Base-by-base conservation (phyloP, 1,140 invertebrate species). In the Carcinoscorpius rotundicauda region DNA sequence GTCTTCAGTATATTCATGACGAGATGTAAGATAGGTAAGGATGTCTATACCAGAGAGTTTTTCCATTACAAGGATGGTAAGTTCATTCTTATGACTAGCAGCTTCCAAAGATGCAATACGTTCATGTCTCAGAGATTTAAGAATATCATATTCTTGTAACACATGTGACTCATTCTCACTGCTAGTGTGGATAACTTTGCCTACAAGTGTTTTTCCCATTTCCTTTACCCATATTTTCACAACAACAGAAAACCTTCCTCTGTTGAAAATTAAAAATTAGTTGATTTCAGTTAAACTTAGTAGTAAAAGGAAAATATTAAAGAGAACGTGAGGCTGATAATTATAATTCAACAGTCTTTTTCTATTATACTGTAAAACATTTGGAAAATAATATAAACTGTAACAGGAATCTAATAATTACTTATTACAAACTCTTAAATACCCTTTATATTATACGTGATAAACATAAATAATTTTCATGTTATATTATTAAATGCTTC, bases 1-100 rank as follows among this genome's bases (percentile, higher is more conserved):
- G 74, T 95, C 89, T 77, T 97, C 95, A 0, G 85, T 85, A 75
- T 96, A 98, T 69, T 91, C 87, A 71, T 93, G 87, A 62, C 86
- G 82, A 68, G 85, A 88, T 3, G 90, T 86, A 10, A 97, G 80
- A 73, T 92, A 94, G 0, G 90, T 90, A 0, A 96, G 76, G 55
- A 97, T 83, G 73, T 97, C 91, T n/a, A 91, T 87, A 0, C 93
- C 92, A 72, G 92, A 90, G 0, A 96, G 78, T 72, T 89, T 91
- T 73, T 97, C 92, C 76, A 92, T 78, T 4, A 95, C 82, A 4
- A 73, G 58, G 48, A 68, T 65, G 11, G 70, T 71, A 50, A 71
- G 55, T 63, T 75, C 71, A 4, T 58, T 64, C n/a, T 69, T 68
- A 5, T 72, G 64, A 66, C 71, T 77, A 50, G 74, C 75, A 49